Percentiles rank a stretch among this genome's conserved stretches.
Evolutionary conservation across 2,113 vertebrate genomes (phyloP).

Genomic region (Gnathonemus longibarbis): DNA sequence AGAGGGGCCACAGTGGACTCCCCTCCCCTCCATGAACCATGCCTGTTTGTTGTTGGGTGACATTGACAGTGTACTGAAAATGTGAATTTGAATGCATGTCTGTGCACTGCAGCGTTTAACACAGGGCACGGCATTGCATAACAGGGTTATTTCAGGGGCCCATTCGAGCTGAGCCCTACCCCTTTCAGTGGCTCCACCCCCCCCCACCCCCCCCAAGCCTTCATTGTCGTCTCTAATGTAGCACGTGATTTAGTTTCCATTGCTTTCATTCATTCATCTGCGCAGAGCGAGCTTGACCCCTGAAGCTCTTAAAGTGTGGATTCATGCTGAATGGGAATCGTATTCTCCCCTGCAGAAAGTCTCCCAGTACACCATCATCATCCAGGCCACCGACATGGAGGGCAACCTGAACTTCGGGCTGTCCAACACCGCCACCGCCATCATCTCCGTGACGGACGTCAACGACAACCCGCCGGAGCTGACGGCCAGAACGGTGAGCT

Average conservation of each 20-base stretch:
- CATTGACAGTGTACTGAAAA: neutral
- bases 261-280: conserved; percentile 18
- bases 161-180: neutral
- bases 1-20: neutral
- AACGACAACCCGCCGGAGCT: conserved; percentile 94
- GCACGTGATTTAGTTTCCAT: neutral
- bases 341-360: conserved; percentile 72
- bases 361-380: conserved; percentile 86
- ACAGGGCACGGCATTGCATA: neutral
- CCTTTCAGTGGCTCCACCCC: neutral
- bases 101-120: neutral
- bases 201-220: neutral
- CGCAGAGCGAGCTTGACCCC: neutral
- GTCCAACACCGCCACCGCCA: conserved; percentile 91
- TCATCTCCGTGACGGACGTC: conserved; percentile 86
- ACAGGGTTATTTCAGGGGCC: neutral
- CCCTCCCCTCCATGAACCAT: neutral
- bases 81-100: neutral
- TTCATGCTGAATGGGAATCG: neutral
- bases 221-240: neutral
- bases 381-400: conserved; percentile 97
- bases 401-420: conserved; percentile 92
- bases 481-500: conserved; percentile 81
- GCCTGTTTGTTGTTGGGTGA: neutral
- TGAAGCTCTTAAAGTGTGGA: neutral